phyloP scores from a whole-genome alignment of 2,888 invertebrate species.

The Meteorus colon region DNA sequence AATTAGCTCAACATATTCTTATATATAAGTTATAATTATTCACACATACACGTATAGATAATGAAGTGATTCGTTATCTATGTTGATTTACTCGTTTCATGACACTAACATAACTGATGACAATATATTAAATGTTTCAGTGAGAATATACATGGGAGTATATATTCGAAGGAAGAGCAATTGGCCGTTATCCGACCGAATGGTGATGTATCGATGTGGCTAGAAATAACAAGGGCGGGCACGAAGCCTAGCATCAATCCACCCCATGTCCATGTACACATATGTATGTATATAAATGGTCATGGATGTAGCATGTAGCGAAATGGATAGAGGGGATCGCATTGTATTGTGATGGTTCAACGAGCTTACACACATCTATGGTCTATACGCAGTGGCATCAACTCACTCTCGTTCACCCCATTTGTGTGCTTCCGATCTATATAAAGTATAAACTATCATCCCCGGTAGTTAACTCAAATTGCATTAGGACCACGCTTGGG shows the following conservation, averaged over 20 bases:
- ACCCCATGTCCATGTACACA: constrained; percentile 10
- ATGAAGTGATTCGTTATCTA: constrained; percentile 5
- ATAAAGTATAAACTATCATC: constrained; percentile 59
- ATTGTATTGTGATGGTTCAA: constrained; percentile 49
- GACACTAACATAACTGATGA: constrained; percentile 7
- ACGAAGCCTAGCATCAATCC: constrained; percentile 31
- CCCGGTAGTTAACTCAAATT: constrained; percentile 69
- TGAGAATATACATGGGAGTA: neutral
- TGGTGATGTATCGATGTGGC: constrained; percentile 54
- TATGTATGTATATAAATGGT: constrained; percentile 30
- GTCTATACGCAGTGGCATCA: constrained; percentile 33
- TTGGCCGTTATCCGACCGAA: constrained; percentile 52
- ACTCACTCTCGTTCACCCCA: constrained; percentile 25
- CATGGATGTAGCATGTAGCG: constrained; percentile 29
- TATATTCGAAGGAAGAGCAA: constrained; percentile 37
- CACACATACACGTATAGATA: constrained; percentile 6
- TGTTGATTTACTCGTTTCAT: neutral
- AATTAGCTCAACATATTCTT: neutral
- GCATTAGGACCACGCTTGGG: constrained; percentile 62
- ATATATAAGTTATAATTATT: neutral
- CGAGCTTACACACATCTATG: constrained; percentile 47
- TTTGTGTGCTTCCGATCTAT: constrained; percentile 40
- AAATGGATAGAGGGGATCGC: constrained; percentile 38
- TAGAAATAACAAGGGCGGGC: constrained; percentile 53
- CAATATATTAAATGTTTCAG: constrained; percentile 24